Base-by-base conservation (phyloP, 92 coral and sea anemone species). In the Zoanthus sansibaricus region DNA sequence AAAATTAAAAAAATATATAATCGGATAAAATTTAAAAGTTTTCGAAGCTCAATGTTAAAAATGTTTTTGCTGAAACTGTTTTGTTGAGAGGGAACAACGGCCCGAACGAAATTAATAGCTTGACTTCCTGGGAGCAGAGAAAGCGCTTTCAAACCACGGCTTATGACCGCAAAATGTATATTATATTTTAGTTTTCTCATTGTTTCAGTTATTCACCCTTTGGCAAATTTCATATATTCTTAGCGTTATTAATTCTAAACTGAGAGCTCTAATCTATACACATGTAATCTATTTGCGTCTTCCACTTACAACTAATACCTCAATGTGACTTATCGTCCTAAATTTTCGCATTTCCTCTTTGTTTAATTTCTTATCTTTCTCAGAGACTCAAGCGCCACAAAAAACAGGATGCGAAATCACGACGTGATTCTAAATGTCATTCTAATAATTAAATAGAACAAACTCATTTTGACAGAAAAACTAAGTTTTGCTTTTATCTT, bases 181-280 rank as follows among this genome's bases (percentile, higher is more conserved):
- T 7, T 5, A 49, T 66, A 80, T 80, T 66, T 52, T 18, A 47
- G 51, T 71, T 48, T 68, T 66, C 20, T 80, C 21, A 47, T 45
- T 80, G 85, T 66, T 59, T 80, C 75, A 49, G 3, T 66, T 47
- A 61, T 66, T 16, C 59, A 46, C 32, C 71, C 83, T 78, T 78
- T 52, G 85, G 73, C 85, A 67, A 79, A 17, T 66, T 68, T 80
- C 55, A 71, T 68, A 71, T 68, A 67, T 68, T 80, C 55, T 32
- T 68, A 67, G 30, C 62, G 59, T 66, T 80, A 64, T 80, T 80
- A 64, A 66, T 21, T 80, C 75, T 80, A n/a, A 66, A 64, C 75
- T 48, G 47, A 80, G 56, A 45, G 51, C 47, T 16, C 30, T 49
- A 51, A 76, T 76, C 62, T 18, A 13, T 18, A 76, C 18, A 51